Conservation (phyloP, 2,797 vertebrate genomes). For the Chrysocyon brachyurus region DNA sequence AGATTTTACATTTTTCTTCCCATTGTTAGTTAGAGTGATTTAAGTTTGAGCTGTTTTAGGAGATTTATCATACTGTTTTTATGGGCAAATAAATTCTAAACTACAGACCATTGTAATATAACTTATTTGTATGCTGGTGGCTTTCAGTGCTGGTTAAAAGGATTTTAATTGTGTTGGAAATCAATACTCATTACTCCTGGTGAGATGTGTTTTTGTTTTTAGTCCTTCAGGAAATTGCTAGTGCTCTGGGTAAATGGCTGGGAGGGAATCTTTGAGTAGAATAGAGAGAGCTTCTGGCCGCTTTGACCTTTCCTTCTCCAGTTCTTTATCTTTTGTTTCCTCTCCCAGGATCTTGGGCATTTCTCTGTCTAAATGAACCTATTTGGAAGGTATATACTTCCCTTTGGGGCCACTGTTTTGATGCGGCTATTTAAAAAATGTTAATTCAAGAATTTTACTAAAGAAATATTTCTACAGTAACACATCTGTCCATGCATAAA, state of each 20-base stretch:
- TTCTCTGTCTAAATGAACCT: not conserved
- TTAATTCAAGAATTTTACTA: not conserved
- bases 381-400: not conserved
- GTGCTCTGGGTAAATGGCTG: not conserved
- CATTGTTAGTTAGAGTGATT: not conserved
- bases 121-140: not conserved
- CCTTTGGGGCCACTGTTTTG: not conserved
- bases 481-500: not conserved
- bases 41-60: slow-evolving; percentile 10
- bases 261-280: not conserved
- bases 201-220: not conserved
- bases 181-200: not conserved
- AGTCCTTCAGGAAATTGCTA: not conserved
- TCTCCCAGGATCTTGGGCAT: not conserved
- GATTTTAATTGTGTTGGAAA: slow-evolving; percentile 41
- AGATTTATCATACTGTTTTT: slow-evolving; percentile 18
- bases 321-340: not conserved
- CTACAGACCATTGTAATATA: not conserved
- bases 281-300: not conserved
- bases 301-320: not conserved
- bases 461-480: not conserved
- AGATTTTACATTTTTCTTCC: slow-evolving; percentile 18
- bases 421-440: not conserved
- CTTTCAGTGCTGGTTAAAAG: not conserved
- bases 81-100: slow-evolving; percentile 33